These are phyloP conservation scores for Sciaenops ocellatus DNA, from an alignment of 2,797 vertebrate species.

Conservation along the genomic window DNA sequence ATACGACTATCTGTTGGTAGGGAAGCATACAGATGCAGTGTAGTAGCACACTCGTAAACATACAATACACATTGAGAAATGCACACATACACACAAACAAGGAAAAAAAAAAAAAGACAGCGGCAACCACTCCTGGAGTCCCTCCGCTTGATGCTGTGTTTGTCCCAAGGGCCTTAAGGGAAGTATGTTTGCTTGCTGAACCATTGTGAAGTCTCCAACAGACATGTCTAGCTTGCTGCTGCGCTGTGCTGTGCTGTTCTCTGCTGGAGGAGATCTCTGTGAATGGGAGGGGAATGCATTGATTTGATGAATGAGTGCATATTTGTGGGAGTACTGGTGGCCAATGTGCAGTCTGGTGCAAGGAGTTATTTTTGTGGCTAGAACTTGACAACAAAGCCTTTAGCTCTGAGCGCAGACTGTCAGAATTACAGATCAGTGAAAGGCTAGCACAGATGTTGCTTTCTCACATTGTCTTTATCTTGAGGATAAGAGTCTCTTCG, in stretches of 20 bases:
- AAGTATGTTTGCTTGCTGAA: constrained; percentile 86
- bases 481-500: constrained; percentile 18
- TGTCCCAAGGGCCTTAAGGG: constrained; percentile 85
- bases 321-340: constrained; percentile 85
- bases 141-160: constrained; percentile 81
- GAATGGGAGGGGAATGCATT: constrained; percentile 86
- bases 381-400: constrained; percentile 83
- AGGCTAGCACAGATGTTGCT: constrained; percentile 57
- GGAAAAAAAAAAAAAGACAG: constrained; percentile 54
- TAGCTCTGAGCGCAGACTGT: constrained; percentile 69
- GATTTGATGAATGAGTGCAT: constrained; percentile 88
- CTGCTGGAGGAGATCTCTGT: constrained; percentile 85
- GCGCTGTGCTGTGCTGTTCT: constrained; percentile 77
- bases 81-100: constrained; percentile 33
- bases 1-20: constrained; percentile 24
- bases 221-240: constrained; percentile 81
- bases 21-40: constrained; percentile 41
- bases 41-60: constrained; percentile 44
- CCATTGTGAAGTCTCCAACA: constrained; percentile 85
- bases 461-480: constrained; percentile 45
- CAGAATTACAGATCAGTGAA: constrained; percentile 73
- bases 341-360: constrained; percentile 84
- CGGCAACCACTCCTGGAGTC: constrained; percentile 76
- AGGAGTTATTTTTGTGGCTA: constrained; percentile 80
- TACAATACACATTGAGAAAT: constrained; percentile 31